phyloP scores from a whole-genome alignment of 30 jellyfish, hydroid and myxozoan genomes.

The Aurelia aurita region DNA sequence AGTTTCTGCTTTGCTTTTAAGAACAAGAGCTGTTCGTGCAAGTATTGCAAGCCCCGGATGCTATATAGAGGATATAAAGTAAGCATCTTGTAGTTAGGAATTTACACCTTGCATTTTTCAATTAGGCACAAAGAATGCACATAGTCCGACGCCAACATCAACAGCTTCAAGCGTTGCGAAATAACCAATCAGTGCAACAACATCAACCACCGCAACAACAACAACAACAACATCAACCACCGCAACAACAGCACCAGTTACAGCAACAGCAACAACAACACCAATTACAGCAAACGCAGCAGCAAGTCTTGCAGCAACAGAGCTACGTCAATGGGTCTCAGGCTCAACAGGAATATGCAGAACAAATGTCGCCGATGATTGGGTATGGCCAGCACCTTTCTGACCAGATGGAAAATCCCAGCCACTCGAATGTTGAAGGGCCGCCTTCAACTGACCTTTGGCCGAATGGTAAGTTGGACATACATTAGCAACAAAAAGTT shows the following conservation, averaged over 20 bases:
- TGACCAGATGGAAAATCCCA: not conserved
- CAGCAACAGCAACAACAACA: constrained; percentile 10
- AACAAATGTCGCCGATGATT: too few species aligned
- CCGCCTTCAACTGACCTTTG: not conserved
- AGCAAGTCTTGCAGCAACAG: not conserved
- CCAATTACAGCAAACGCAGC: constrained; percentile 31
- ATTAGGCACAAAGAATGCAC: constrained; percentile 66
- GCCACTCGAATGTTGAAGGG: not conserved
- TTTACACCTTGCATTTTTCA: not conserved
- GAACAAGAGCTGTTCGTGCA: too few species aligned
- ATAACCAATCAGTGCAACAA: constrained; percentile 1
- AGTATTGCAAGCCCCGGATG: too few species aligned
- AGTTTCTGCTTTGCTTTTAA: too few species aligned
- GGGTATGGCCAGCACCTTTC: too few species aligned
- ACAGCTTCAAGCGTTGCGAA: constrained; percentile 55
- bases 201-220: constrained; percentile 20
- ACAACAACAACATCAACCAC: constrained; percentile 25
- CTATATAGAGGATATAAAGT: too few species aligned
- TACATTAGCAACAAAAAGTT: too few species aligned
- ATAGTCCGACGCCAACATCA: constrained; percentile 49
- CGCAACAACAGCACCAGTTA: constrained; percentile 11
- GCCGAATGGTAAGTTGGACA: too few species aligned
- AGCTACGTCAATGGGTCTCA: not conserved
- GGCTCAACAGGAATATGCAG: not conserved
- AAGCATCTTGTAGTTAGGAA: too few species aligned